phyloP scores from a whole-genome alignment of 2,113 vertebrate species.

The Ceyx melanurus region DNA sequence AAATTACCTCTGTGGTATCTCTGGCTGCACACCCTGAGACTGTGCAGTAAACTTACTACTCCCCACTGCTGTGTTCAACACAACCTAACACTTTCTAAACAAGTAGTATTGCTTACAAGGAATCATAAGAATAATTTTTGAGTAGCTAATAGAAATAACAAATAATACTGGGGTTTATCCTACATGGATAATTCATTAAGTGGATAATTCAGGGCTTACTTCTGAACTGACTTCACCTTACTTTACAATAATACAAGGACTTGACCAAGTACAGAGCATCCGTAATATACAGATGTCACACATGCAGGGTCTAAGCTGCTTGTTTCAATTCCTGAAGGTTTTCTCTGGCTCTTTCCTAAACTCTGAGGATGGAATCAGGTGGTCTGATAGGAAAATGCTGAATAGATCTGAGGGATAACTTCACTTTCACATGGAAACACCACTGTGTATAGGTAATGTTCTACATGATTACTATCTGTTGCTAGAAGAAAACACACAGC shows the following conservation, averaged over 20 bases:
- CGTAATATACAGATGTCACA: accelerated
- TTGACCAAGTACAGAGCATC: too few species aligned
- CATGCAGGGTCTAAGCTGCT: background rate
- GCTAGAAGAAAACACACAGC: background rate
- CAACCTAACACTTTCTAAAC: accelerated
- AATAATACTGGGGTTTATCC: background rate
- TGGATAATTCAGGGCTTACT: background rate
- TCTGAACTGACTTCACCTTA: background rate
- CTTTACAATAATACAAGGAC: background rate
- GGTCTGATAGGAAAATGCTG: background rate
- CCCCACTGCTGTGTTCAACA: accelerated
- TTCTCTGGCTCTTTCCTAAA: background rate
- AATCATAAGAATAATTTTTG: background rate
- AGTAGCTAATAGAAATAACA: background rate
- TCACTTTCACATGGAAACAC: accelerated
- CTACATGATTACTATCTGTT: background rate
- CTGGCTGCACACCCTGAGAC: accelerated
- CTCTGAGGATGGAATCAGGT: background rate
- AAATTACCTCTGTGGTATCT: accelerated
- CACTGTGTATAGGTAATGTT: too few species aligned
- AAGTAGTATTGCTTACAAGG: background rate
- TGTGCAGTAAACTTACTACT: accelerated
- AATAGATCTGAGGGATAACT: background rate
- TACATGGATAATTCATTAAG: too few species aligned
- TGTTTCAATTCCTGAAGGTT: background rate